Evolutionary conservation across 2,113 vertebrate genomes (phyloP), one percentile per base, ranked within the genome.

Genomic region (Nesoenas mayeri): DNA sequence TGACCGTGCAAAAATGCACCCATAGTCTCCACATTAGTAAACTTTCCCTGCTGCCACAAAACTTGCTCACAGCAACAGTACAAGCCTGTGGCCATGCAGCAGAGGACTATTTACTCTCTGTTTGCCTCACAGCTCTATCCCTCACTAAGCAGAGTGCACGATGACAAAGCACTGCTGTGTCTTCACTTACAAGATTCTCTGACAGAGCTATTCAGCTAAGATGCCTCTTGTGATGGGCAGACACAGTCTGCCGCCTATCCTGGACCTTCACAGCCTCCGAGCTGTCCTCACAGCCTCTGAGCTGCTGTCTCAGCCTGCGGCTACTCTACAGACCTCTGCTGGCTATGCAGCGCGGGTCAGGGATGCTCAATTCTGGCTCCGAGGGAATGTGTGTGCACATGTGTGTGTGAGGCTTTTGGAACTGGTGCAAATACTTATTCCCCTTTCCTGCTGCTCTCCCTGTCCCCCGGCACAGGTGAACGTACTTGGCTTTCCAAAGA

Each of bases 51-150:
- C 12, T n/a, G 70, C 62, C 74, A 50, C 71, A 50, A 15, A 34
- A 13, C 34, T 31, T 36, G 38, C 56, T 84, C 9, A 3, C 16
- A 44, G n/a, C 31, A 57, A 15, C 25, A 60, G 22, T 20, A 19
- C 11, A 0, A 53, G 54, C 64, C 40, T 16, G n/a, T 12, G 53
- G 61, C 56, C 4, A 2, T 31, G 58, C 65, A 72, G 73, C 86
- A n/a, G 19, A 19, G 72, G 14, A 11, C 12, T 10, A 60, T 80
- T 80, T 50, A 5, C 62, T 38, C 50, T 31, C 31, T 66, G 5
- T 36, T 50, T 54, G 22, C 34, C 19, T 2, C 12, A 2, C 22
- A 24, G 0, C 28, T 75, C 28, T 57, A 1, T 29, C 79, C 29
- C 44, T 21, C 25, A 1, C 26, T 34, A 79, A 22, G 8, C 20